Percentiles rank a stretch among this genome's conserved stretches.
Conservation (phyloP, 2,888 invertebrate species). For the Saturnia pavonia region DNA sequence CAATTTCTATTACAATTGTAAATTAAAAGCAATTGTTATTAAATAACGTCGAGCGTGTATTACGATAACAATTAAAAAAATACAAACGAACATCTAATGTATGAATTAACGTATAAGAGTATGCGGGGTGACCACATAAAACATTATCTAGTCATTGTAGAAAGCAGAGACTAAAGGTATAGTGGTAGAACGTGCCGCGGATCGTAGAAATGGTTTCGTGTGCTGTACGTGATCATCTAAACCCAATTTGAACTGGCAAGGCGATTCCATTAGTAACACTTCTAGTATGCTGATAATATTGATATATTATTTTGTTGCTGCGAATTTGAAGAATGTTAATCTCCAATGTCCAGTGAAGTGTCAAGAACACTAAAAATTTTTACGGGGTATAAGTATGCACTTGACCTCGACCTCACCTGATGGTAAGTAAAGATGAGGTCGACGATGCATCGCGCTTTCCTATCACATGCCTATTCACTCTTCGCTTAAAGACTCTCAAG, state of each 20-base stretch:
- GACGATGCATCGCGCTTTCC: no score
- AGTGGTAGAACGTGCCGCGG: constrained; percentile 2
- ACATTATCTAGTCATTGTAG: background rate
- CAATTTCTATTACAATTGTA: no score
- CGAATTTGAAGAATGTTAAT: background rate
- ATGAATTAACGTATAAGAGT: background rate
- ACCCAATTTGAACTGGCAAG: background rate
- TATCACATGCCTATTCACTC: no score
- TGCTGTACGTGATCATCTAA: background rate
- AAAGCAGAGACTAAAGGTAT: background rate
- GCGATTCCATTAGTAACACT: background rate
- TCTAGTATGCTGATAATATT: background rate
- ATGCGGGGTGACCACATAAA: constrained; percentile 3
- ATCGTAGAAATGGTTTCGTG: background rate
- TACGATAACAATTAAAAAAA: no score
- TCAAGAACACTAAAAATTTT: background rate
- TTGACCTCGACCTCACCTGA: no score
- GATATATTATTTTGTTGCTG: background rate
- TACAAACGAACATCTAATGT: background rate
- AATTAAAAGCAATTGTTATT: no score
- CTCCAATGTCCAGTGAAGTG: background rate
- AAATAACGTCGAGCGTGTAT: no score
- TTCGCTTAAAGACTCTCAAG: no score
- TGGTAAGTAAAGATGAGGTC: no score
- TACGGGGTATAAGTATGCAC: background rate